These are phyloP conservation scores for Chaitophorus viminalis DNA, from an alignment of 2,888 invertebrate species.

Conservation along the genomic window DNA sequence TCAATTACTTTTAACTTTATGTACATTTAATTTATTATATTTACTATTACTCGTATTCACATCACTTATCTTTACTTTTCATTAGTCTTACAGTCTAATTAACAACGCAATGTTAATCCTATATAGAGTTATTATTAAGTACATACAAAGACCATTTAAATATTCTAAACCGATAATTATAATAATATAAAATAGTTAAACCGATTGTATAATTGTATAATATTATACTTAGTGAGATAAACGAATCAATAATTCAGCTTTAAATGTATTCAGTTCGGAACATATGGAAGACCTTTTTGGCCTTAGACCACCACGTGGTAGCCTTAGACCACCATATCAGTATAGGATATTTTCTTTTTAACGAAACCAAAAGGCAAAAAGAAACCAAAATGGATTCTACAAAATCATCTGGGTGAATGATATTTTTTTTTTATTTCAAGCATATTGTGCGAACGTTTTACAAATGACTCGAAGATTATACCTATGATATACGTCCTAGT, in stretches of 20 bases:
- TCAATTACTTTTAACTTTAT: background rate
- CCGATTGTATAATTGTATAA: background rate
- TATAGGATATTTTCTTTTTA: background rate
- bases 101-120: background rate
- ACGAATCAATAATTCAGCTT: background rate
- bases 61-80: background rate
- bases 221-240: background rate
- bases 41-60: background rate
- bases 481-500: too few relatives aligned
- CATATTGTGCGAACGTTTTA: too few relatives aligned
- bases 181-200: background rate
- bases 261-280: background rate
- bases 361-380: too few relatives aligned
- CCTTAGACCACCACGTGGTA: background rate
- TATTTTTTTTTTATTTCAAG: too few relatives aligned
- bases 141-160: background rate
- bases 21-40: background rate
- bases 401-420: too few relatives aligned
- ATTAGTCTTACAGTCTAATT: background rate
- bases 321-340: too few relatives aligned
- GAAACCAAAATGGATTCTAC: too few relatives aligned
- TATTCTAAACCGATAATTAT: background rate
- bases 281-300: conserved; percentile 21
- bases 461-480: too few relatives aligned
- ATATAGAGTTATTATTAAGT: background rate